Percentiles rank a stretch among this genome's conserved stretches.
These are phyloP conservation scores for Macroglossus sobrinus DNA, from an alignment of 2,113 vertebrate genomes.

Conservation along the genomic window DNA sequence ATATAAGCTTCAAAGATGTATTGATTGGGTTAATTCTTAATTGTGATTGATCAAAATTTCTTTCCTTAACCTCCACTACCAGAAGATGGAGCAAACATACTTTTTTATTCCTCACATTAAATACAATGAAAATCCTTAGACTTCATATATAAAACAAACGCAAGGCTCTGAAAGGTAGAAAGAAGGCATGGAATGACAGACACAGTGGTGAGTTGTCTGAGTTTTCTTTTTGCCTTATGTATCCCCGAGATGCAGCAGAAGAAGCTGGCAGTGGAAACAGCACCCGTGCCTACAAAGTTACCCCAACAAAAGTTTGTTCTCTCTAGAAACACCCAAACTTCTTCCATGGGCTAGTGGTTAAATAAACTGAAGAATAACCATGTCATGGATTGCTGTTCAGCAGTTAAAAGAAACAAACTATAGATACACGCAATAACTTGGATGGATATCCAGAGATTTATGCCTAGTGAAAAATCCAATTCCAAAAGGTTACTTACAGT, in stretches of 20 bases:
- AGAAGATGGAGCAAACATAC: background rate
- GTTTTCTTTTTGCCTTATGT: background rate
- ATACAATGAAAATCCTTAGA: background rate
- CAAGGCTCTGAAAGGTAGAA: background rate
- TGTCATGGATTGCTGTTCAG: background rate
- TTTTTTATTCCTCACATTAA: background rate
- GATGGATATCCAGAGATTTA: background rate
- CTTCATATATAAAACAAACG: background rate
- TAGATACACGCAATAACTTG: background rate
- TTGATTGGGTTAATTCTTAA: background rate
- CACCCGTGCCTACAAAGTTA: background rate
- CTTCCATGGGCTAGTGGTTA: background rate
- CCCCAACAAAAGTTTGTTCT: background rate
- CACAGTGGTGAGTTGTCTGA: background rate
- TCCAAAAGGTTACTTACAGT: background rate
- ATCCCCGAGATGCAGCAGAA: background rate
- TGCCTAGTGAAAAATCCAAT: background rate
- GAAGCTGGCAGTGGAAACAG: background rate
- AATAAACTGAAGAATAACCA: background rate
- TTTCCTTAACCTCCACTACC: background rate
- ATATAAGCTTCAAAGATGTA: background rate
- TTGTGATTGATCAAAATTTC: background rate
- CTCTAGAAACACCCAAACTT: background rate
- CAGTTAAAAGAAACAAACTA: background rate
- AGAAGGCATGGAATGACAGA: background rate